Evolutionary conservation across 37 sponge, comb jelly and placozoan species (phyloP).

Genomic region (Agelas oroides): DNA sequence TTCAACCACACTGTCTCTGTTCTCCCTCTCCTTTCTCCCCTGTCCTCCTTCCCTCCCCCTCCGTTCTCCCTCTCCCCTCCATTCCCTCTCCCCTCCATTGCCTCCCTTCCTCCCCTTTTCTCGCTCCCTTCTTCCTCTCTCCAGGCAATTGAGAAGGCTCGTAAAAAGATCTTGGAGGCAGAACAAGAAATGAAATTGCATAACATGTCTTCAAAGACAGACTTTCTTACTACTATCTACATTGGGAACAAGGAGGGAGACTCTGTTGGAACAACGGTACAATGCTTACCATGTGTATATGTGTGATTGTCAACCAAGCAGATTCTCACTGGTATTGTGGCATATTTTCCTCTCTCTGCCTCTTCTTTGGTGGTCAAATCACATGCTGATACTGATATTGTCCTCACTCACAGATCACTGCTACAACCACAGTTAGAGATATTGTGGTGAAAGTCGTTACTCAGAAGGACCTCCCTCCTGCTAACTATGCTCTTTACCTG

Average conservation of each 20-base stretch:
- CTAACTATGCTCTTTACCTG: conserved; percentile 73
- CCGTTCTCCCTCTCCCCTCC: too few relatives aligned
- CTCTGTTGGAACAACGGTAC: conserved; percentile 42
- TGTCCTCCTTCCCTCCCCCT: too few relatives aligned
- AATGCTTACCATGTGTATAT: too few relatives aligned
- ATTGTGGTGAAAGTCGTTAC: conserved; percentile 59
- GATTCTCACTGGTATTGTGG: too few relatives aligned
- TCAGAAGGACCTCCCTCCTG: conserved; percentile 49
- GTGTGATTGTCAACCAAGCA: too few relatives aligned
- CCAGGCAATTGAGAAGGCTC: conserved; percentile 54
- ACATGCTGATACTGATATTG: too few relatives aligned
- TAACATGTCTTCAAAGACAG: conserved; percentile 23
- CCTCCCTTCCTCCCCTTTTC: too few relatives aligned
- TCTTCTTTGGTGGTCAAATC: too few relatives aligned
- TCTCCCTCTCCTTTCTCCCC: too few relatives aligned
- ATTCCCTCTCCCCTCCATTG: too few relatives aligned
- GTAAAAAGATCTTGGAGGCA: conserved; percentile 54
- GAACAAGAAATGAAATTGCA: conserved; percentile 19
- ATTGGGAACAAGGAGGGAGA: conserved; percentile 54
- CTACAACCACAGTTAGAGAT: conserved; percentile 47
- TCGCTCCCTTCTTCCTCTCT: not conserved
- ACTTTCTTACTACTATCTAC: conserved; percentile 74
- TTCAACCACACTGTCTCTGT: too few relatives aligned
- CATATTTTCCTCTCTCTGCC: too few relatives aligned
- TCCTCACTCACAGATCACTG: conserved; percentile 61